phyloP scores from a whole-genome alignment of 2,888 invertebrate genomes.

The Choreutis nemorana region DNA sequence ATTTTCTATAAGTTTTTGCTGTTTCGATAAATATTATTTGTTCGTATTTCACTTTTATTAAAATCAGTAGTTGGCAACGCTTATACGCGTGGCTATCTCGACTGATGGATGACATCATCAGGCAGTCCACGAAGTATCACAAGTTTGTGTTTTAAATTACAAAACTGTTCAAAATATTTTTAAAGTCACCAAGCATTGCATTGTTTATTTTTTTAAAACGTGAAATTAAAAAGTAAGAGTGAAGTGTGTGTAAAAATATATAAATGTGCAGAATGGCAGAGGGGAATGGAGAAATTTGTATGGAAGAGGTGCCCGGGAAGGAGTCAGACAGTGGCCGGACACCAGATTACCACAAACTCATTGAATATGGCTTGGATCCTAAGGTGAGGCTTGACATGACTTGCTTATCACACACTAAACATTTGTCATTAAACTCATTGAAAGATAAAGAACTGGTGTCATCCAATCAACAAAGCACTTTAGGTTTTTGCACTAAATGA shows the following conservation, averaged over 20 bases:
- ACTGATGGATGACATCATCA: constrained; percentile 54
- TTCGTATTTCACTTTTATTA: constrained; percentile 7
- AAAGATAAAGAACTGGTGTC: too few species aligned
- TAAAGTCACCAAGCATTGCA: too few species aligned
- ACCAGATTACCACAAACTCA: constrained; percentile 92
- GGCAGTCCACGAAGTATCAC: constrained; percentile 29
- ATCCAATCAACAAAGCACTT: neutral
- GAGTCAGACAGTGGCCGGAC: constrained; percentile 76
- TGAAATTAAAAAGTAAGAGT: constrained; percentile 28
- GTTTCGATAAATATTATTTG: constrained; percentile 2
- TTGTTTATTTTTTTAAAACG: neutral
- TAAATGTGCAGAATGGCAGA: constrained; percentile 80
- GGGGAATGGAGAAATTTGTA: constrained; percentile 85
- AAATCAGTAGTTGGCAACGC: constrained; percentile 23
- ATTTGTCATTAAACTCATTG: too few species aligned
- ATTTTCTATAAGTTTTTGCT: constrained; percentile 12
- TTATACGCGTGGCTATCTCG: constrained; percentile 51
- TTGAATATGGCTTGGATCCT: constrained; percentile 95
- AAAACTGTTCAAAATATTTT: too few species aligned
- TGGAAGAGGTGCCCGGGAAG: constrained; percentile 75
- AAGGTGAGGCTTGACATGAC: constrained; percentile 65
- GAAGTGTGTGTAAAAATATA: constrained; percentile 45
- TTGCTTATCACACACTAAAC: too few species aligned
- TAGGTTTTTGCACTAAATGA: constrained; percentile 2
- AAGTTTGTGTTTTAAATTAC: constrained; percentile 24